Conservation (phyloP, 2,113 vertebrate species). For the Psittacus erithacus region DNA sequence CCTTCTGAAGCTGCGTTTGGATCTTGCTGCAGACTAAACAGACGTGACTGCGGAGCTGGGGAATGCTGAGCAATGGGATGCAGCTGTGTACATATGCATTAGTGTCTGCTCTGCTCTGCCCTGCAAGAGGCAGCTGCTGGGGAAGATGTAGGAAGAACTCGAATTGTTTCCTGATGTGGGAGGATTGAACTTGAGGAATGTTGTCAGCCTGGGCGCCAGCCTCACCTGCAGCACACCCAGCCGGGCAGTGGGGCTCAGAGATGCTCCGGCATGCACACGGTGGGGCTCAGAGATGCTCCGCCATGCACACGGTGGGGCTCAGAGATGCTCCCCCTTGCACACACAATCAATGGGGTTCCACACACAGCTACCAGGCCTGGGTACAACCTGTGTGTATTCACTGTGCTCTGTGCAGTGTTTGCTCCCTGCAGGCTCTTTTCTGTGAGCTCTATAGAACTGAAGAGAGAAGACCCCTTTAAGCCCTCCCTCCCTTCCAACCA, state of each 20-base stretch:
- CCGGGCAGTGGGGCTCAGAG: not conserved
- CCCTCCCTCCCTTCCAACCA: not conserved
- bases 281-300: no score
- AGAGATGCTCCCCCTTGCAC: no score
- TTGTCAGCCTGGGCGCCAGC: not conserved
- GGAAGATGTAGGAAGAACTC: not conserved
- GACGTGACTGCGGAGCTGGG: not conserved
- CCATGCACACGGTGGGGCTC: no score
- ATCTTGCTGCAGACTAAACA: not conserved
- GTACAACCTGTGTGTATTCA: accelerated
- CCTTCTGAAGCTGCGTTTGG: not conserved
- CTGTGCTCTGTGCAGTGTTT: not conserved
- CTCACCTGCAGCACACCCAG: not conserved
- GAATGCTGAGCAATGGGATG: not conserved
- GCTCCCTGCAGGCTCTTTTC: not conserved
- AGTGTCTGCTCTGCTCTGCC: not conserved
- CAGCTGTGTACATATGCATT: accelerated
- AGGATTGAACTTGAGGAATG: not conserved
- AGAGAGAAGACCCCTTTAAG: not conserved
- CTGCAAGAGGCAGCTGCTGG: not conserved
- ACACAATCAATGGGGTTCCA: not conserved
- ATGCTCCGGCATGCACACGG: not conserved
- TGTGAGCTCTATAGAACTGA: not conserved
- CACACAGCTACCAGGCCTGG: not conserved
- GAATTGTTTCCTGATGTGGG: accelerated